These are phyloP conservation scores for Mesembrinibis cayennensis DNA, from an alignment of 2,113 vertebrate genomes.

Conservation along the genomic window DNA sequence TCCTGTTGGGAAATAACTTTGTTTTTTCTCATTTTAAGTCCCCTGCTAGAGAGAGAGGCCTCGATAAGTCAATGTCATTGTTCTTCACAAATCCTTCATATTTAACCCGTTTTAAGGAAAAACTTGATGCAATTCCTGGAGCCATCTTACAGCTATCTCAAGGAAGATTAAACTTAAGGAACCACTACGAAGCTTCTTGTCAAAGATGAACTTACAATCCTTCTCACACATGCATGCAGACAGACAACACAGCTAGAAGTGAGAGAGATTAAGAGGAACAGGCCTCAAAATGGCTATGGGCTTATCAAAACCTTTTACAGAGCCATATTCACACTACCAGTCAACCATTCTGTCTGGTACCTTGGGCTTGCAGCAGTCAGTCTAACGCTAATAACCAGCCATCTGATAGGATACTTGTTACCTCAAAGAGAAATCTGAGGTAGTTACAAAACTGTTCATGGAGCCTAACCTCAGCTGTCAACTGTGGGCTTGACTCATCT, in stretches of 20 bases:
- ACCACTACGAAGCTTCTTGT: neutral
- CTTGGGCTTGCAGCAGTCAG: neutral
- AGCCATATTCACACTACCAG: neutral
- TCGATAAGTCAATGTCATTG: neutral
- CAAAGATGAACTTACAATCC: neutral
- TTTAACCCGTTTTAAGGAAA: neutral
- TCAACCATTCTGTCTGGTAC: neutral
- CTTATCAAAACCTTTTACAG: neutral
- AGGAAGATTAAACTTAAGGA: neutral
- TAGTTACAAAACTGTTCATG: neutral
- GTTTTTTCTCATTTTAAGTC: neutral
- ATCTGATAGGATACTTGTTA: neutral
- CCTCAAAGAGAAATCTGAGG: neutral
- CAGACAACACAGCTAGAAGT: neutral
- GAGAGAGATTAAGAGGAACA: neutral
- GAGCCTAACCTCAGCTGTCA: neutral
- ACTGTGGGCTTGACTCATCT: neutral
- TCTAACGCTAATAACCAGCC: neutral
- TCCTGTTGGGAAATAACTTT: neutral
- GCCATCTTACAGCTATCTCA: neutral
- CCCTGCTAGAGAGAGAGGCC: neutral
- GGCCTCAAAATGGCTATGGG: neutral
- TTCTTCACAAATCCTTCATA: neutral
- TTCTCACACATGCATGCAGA: neutral
- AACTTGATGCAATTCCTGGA: neutral